Evolutionary conservation across 35 echinoderm and acorn worm genomes (phyloP).

Genomic region (Holothuria glaberrima): DNA sequence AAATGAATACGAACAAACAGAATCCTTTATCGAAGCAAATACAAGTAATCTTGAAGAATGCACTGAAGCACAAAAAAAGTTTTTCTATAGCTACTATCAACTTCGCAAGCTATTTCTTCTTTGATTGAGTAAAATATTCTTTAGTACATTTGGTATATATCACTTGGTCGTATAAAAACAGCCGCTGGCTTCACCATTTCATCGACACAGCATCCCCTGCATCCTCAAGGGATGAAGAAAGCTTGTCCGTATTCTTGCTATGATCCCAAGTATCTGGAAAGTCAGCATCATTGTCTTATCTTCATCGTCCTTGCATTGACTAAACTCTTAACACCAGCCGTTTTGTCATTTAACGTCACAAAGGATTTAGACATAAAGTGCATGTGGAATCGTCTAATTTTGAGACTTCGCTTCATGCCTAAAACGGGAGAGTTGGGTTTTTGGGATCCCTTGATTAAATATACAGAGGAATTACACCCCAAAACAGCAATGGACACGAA

Average conservation of each 20-base stretch:
- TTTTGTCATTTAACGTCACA: background rate
- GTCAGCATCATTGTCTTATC: background rate
- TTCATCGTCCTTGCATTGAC: background rate
- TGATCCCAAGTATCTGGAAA: background rate
- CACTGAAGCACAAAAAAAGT: background rate
- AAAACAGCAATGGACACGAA: background rate
- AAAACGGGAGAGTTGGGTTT: background rate
- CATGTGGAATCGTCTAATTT: background rate
- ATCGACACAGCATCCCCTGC: background rate
- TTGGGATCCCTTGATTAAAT: background rate
- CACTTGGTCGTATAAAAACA: no score
- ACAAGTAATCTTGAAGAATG: background rate
- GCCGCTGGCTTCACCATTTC: no score
- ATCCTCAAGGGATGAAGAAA: background rate
- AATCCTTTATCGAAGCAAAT: background rate
- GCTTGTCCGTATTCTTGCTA: constrained; percentile 1
- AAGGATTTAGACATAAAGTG: background rate
- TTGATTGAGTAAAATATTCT: background rate
- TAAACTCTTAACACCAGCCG: background rate
- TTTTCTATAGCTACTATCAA: background rate
- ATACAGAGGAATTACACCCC: background rate
- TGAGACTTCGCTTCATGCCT: background rate
- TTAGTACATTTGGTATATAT: no score
- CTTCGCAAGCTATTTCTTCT: background rate
- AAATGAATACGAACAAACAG: background rate